Percentiles rank a stretch among this genome's conserved stretches.
Conservation (phyloP, 2,113 vertebrate genomes). For the Nerophis lumbriciformis region DNA sequence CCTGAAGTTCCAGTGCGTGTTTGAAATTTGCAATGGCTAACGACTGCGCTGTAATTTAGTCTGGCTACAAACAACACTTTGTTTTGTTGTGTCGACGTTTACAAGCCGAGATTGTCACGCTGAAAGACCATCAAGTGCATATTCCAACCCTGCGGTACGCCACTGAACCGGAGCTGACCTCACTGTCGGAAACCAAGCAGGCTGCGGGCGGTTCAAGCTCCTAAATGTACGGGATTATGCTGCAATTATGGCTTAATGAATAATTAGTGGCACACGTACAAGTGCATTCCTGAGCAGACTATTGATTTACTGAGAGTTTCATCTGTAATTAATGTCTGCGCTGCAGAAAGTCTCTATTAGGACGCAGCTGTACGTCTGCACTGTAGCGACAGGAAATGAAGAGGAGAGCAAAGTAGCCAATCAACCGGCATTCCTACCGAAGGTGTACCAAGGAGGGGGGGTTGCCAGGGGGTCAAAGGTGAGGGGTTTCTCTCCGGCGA, state of each 20-base stretch:
- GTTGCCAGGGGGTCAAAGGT: constrained; percentile 60
- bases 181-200: constrained; percentile 39
- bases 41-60: constrained; percentile 15
- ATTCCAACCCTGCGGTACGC: constrained; percentile 5
- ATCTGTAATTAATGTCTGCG: constrained; percentile 64
- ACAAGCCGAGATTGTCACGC: constrained; percentile 12
- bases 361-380: constrained; percentile 38
- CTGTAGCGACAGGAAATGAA: constrained; percentile 68
- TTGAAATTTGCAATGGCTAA: constrained; percentile 27
- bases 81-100: neutral
- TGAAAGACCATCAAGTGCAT: constrained; percentile 19
- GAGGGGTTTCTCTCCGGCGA: constrained; percentile 45
- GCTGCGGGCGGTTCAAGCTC: constrained; percentile 39
- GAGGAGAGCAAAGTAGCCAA: constrained; percentile 62
- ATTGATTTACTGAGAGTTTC: constrained; percentile 60
- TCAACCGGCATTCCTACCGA: constrained; percentile 61
- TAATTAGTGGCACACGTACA: constrained; percentile 39
- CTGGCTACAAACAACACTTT: constrained; percentile 11
- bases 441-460: constrained; percentile 42
- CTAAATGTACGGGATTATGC: constrained; percentile 37
- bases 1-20: constrained; percentile 23
- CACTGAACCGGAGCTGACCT: constrained; percentile 35
- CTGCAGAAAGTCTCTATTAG: constrained; percentile 39
- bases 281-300: constrained; percentile 49
- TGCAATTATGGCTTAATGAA: constrained; percentile 46